Evolutionary conservation across 2,113 vertebrate genomes (phyloP), one percentile per base, ranked within the genome.

Genomic region (Hypocryptadius cinnamomeus): DNA sequence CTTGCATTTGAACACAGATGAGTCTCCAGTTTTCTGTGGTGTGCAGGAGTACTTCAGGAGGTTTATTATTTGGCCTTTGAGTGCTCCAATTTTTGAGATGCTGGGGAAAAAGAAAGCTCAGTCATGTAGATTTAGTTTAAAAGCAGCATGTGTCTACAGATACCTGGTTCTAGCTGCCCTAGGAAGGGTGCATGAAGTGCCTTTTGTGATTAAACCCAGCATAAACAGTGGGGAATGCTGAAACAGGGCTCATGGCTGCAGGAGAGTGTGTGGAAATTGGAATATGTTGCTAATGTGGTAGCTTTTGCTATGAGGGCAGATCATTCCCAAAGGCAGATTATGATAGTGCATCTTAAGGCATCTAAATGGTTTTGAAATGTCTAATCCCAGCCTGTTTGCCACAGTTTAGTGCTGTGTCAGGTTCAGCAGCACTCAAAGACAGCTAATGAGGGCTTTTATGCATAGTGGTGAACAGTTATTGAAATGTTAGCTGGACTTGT

Each of bases 291-390:
- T 89, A 86, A 86, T 20, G 10, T 2, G 2, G 40, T 22, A 50
- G 47, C 30, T 83, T 92, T 84, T 90, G 71, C 74, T 83, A 8
- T 9, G 33, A 69, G 79, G 50, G 57, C n/a, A 79, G 66, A 76
- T 81, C 28, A 31, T 81, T 89, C 85, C 85, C 85, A 76, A 72
- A 91, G 90, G 79, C 92, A 91, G 81, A 82, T 89, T 72, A 91
- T 0, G 3, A 27, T 65, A 79, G 42, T 54, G 39, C 42, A 77
- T 96, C 42, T 90, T 68, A 86, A 92, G 76, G 44, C 61, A 82
- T 78, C 72, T 93, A 94, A 94, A 93, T 84, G 79, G 39, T 85
- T 94, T 93, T 91, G 90, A 94, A 96, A 91, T 90, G 53, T 88
- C 50, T 91, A 91, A 93, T 95, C 93, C 76, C 76, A 80, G 76